Evolutionary conservation across 2,113 vertebrate genomes (phyloP).

Genomic region (Chaetorhynchus papuensis): DNA sequence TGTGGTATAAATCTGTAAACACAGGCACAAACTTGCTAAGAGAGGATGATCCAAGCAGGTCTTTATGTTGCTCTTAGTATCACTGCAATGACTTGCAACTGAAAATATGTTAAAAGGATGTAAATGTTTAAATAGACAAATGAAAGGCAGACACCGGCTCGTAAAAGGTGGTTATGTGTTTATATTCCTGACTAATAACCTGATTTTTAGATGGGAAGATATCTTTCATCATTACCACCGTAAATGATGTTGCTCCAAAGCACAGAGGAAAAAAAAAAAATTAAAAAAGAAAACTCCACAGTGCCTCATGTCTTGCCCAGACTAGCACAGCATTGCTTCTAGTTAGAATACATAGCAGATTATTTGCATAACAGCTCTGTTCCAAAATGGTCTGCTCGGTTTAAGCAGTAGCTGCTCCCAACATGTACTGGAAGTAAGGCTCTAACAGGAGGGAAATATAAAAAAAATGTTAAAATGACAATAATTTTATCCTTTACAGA

Average conservation of each 20-base stretch:
- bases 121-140: background rate
- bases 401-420: background rate
- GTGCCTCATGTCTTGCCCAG: slow-evolving; percentile 8
- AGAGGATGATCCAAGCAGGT: background rate
- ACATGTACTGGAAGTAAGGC: background rate
- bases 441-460: slow-evolving; percentile 17
- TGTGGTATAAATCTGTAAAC: slow-evolving; percentile 6
- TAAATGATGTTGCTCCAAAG: background rate
- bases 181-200: background rate
- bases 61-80: background rate
- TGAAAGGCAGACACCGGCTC: background rate
- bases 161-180: background rate
- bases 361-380: slow-evolving; percentile 37
- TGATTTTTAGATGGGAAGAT: background rate
- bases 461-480: slow-evolving; percentile 25
- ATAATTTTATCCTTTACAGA: background rate
- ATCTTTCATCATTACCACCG: background rate
- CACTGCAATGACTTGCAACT: slow-evolving; percentile 45
- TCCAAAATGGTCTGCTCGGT: slow-evolving; percentile 9
- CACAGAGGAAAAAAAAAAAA: background rate
- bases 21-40: background rate
- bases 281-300: background rate
- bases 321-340: slow-evolving; percentile 16
- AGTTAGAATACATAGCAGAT: background rate
- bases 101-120: background rate